These are phyloP conservation scores for Tachypleus tridentatus DNA, from an alignment of 1,140 invertebrate species.

Conservation along the genomic window DNA sequence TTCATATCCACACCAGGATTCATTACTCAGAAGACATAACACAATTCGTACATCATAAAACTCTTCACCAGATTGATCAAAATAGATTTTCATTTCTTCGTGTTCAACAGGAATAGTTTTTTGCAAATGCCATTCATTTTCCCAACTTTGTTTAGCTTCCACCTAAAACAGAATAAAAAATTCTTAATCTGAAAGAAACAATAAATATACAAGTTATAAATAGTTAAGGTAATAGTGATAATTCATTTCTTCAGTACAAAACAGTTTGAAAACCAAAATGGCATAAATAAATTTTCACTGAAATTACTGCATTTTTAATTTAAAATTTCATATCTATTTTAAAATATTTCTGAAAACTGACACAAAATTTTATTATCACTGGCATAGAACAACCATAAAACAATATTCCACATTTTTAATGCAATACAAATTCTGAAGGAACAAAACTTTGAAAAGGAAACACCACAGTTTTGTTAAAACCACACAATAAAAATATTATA, in stretches of 20 bases:
- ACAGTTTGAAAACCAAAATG: background rate
- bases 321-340: background rate
- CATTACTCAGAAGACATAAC: conserved; percentile 59
- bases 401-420: too few relatives aligned
- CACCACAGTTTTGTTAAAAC: too few relatives aligned
- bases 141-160: conserved; percentile 16
- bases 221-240: background rate
- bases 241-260: background rate
- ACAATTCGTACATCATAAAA: conserved; percentile 51
- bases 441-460: too few relatives aligned
- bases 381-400: too few relatives aligned
- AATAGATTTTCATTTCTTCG: conserved; percentile 34
- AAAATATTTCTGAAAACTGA: background rate
- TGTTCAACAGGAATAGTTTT: conserved; percentile 16
- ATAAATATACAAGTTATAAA: background rate
- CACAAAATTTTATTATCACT: background rate
- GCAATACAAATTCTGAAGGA: too few relatives aligned
- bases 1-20: conserved; percentile 60
- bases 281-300: background rate
- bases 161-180: conserved; percentile 11
- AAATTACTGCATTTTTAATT: background rate
- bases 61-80: conserved; percentile 25
- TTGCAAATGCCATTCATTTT: conserved; percentile 19
- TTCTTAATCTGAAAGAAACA: background rate
- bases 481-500: too few relatives aligned